Evolutionary conservation across 2,113 vertebrate genomes (phyloP).

Genomic region (Colinus virginianus): DNA sequence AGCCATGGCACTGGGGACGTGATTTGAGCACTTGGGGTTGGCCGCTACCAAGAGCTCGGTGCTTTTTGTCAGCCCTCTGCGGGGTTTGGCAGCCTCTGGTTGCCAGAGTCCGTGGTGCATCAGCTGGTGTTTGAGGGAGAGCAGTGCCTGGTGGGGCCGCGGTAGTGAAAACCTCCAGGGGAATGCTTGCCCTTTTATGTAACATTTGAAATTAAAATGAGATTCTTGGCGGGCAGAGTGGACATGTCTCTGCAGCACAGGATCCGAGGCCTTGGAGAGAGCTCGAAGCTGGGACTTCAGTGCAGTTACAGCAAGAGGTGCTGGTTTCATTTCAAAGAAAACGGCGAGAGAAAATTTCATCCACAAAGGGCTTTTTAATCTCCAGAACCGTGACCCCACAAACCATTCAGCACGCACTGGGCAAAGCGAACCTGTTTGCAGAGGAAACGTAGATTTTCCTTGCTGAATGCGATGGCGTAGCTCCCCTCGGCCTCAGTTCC

Average conservation of each 20-base stretch:
- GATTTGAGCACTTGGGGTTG: neutral
- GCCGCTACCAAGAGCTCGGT: neutral
- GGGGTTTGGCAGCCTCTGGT: neutral
- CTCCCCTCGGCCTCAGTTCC: neutral
- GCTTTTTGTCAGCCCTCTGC: no score
- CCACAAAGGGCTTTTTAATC: neutral
- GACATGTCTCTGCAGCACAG: neutral
- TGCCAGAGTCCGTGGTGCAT: neutral
- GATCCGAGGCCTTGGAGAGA: conserved; percentile 19
- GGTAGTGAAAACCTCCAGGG: neutral
- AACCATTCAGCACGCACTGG: neutral
- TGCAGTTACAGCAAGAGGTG: neutral
- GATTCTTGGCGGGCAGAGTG: conserved; percentile 33
- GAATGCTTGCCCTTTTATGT: conserved; percentile 29
- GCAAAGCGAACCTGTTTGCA: neutral
- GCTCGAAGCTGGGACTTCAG: neutral
- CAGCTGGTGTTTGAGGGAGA: neutral
- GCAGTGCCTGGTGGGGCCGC: neutral
- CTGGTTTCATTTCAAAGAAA: neutral
- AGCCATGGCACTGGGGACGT: neutral
- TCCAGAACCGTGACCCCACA: neutral
- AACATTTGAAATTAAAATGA: neutral
- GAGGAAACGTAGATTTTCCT: neutral
- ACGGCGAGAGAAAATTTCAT: neutral
- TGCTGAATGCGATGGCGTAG: neutral